Evolutionary conservation across 2,888 invertebrate species (phyloP).

Genomic region (Caenorhabditis sp.): DNA sequence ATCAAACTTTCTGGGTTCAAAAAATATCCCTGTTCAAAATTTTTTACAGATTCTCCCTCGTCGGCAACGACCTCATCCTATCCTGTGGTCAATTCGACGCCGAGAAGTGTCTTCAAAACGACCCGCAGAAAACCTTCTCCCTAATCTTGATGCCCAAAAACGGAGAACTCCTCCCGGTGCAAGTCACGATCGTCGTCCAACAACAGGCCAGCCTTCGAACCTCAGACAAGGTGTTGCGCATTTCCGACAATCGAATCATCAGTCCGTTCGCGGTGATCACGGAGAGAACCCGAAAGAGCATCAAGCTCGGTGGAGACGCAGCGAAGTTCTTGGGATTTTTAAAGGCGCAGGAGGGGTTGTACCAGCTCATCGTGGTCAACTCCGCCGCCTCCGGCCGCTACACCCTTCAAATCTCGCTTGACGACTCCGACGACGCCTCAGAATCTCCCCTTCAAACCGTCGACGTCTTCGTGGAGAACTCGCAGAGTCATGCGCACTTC

Average conservation of each 20-base stretch:
- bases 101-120: conserved; percentile 61
- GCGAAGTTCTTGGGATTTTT: conserved; percentile 51
- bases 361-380: conserved; percentile 62
- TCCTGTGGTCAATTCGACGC: conserved; percentile 65
- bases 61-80: conserved; percentile 67
- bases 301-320: conserved; percentile 38
- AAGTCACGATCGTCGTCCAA: conserved; percentile 68
- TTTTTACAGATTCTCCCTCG: conserved; percentile 60
- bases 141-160: conserved; percentile 60
- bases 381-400: conserved; percentile 67
- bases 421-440: conserved; percentile 15
- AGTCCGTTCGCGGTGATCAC: conserved; percentile 69
- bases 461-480: conserved; percentile 70
- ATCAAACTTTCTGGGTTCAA: too few species aligned
- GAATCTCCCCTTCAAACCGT: conserved; percentile 39
- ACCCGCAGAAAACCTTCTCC: conserved; percentile 46
- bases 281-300: conserved; percentile 39
- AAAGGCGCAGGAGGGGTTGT: conserved; percentile 51
- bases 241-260: conserved; percentile 71
- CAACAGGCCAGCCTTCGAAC: conserved; percentile 63
- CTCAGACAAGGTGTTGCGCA: conserved; percentile 69
- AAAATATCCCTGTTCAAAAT: too few species aligned
- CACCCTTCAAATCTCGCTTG: conserved; percentile 48
- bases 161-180: conserved; percentile 46
- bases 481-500: conserved; percentile 70